Evolutionary conservation across 2,113 vertebrate species (phyloP).

Genomic region (Tinamus guttatus): DNA sequence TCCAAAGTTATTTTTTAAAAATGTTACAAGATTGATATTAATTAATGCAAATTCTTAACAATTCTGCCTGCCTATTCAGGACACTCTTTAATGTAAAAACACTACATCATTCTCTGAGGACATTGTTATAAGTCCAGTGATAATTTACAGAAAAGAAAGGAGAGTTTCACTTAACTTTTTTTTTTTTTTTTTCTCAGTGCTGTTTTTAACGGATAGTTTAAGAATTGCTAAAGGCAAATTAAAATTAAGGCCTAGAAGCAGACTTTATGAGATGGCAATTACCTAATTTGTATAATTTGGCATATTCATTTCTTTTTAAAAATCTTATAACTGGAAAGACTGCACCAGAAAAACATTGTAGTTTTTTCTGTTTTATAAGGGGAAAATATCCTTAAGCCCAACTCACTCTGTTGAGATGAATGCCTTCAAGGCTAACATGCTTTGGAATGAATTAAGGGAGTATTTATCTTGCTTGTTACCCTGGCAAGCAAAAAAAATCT

Average conservation of each 20-base stretch:
- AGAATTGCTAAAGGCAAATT: slow-evolving; percentile 15
- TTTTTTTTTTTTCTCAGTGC: neutral
- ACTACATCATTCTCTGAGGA: slow-evolving; percentile 33
- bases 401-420: neutral
- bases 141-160: neutral
- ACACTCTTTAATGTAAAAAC: neutral
- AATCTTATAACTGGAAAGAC: neutral
- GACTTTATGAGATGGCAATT: slow-evolving; percentile 27
- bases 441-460: slow-evolving; percentile 12
- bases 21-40: slow-evolving; percentile 1
- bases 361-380: neutral
- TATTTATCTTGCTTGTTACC: neutral
- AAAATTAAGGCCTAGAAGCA: slow-evolving; percentile 20
- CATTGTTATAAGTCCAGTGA: slow-evolving; percentile 18
- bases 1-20: neutral
- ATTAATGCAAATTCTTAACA: slow-evolving; percentile 28
- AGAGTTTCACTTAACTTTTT: neutral
- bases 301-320: neutral
- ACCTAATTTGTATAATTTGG: slow-evolving; percentile 26
- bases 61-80: slow-evolving; percentile 1
- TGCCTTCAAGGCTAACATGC: neutral
- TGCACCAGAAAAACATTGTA: neutral
- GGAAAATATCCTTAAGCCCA: neutral
- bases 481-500: slow-evolving; percentile 5
- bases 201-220: slow-evolving; percentile 38